Evolutionary conservation across 2,113 vertebrate species (phyloP).

Genomic region (Sturnira hondurensis): DNA sequence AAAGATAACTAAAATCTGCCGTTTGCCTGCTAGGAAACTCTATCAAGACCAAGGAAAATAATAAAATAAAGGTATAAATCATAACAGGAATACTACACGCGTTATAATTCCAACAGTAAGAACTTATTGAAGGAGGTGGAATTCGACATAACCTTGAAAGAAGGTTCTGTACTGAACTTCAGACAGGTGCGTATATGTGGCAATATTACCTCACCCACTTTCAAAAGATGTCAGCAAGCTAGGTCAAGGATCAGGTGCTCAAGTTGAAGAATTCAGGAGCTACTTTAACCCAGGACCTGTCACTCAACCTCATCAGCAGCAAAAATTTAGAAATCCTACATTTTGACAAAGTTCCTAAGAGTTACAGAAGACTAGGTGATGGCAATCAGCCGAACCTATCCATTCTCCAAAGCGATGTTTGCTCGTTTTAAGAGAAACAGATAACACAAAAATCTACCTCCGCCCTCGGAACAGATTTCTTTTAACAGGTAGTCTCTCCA

Average conservation of each 20-base stretch:
- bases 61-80: background rate
- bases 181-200: background rate
- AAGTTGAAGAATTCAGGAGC: background rate
- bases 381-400: background rate
- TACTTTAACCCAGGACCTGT: background rate
- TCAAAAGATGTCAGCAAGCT: conserved; percentile 27
- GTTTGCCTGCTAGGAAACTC: background rate
- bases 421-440: background rate
- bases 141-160: background rate
- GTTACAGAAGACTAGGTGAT: background rate
- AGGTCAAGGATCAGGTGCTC: conserved; percentile 55
- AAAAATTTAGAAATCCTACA: background rate
- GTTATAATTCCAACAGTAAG: background rate
- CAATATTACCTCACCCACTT: conserved; percentile 20
- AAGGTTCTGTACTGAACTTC: background rate
- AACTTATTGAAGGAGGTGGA: background rate
- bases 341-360: background rate
- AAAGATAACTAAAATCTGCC: background rate
- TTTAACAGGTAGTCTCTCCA: background rate
- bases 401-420: background rate
- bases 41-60: background rate
- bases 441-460: background rate
- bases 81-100: background rate
- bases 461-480: background rate
- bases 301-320: background rate